Evolutionary conservation across 1,140 invertebrate genomes (phyloP).

Genomic region (Helicoverpa zea): DNA sequence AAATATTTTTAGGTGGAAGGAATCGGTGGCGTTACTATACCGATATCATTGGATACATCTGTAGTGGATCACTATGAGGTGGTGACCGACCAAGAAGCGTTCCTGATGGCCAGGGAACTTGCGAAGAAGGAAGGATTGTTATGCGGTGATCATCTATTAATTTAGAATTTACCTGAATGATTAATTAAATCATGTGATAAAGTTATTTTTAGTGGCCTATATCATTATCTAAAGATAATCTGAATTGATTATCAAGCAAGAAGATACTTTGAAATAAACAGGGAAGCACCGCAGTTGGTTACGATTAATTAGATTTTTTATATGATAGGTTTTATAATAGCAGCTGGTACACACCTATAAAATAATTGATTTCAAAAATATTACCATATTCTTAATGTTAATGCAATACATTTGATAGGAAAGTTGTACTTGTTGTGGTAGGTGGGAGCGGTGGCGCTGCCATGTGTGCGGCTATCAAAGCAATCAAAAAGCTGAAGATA

Average conservation of each 20-base stretch:
- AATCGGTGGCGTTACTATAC: conserved; percentile 96
- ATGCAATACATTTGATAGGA: too few species aligned
- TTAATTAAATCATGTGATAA: background rate
- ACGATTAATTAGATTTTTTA: too few species aligned
- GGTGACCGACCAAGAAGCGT: conserved; percentile 92
- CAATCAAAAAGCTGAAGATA: conserved; percentile 91
- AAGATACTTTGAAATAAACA: background rate
- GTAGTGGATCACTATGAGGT: conserved; percentile 95
- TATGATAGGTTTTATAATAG: too few species aligned
- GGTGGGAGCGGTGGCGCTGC: conserved; percentile 96
- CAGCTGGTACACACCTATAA: too few species aligned
- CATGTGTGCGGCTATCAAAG: conserved; percentile 92
- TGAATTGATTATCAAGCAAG: background rate
- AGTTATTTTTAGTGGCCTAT: background rate
- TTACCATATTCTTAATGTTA: too few species aligned
- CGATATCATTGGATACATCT: conserved; percentile 93
- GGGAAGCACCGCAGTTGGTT: too few species aligned
- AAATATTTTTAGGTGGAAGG: conserved; percentile 87
- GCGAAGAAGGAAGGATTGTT: conserved; percentile 97
- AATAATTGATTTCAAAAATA: too few species aligned
- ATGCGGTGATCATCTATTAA: conserved; percentile 89
- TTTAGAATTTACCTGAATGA: background rate
- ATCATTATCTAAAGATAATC: background rate
- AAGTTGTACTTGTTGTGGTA: conserved; percentile 59
- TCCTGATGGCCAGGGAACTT: conserved; percentile 93